Evolutionary conservation across 2,888 invertebrate genomes (phyloP).

Genomic region (Furcula furcula): DNA sequence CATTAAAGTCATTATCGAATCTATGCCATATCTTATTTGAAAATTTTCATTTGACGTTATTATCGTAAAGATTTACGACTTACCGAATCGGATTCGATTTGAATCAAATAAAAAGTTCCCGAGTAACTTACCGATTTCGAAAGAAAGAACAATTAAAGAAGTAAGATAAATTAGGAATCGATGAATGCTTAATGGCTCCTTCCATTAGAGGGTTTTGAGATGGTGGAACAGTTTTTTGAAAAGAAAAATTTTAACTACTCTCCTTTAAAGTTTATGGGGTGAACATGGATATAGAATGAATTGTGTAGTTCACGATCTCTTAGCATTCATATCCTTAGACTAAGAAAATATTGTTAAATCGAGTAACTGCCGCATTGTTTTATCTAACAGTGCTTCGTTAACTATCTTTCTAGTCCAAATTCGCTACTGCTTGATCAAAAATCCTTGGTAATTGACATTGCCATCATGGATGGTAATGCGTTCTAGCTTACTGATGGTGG

Average conservation of each 20-base stretch:
- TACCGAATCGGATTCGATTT: conserved; percentile 53
- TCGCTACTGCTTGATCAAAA: no score
- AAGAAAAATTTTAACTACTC: conserved; percentile 65
- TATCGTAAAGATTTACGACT: conserved; percentile 56
- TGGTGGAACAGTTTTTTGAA: conserved; percentile 54
- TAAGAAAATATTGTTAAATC: no score
- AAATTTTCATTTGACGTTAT: conserved; percentile 27
- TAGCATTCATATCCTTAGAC: no score
- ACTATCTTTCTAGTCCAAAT: no score
- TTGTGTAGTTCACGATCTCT: conserved; percentile 29
- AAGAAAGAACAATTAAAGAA: conserved; percentile 69
- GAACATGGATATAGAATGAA: conserved; percentile 31
- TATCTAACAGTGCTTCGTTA: no score
- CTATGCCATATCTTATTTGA: conserved; percentile 29
- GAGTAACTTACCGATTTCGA: conserved; percentile 57
- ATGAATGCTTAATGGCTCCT: conserved; percentile 75
- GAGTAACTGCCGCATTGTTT: no score
- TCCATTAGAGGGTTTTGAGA: conserved; percentile 75
- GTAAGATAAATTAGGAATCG: conserved; percentile 76
- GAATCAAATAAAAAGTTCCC: conserved; percentile 51
- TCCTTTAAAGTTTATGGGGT: conserved; percentile 55
- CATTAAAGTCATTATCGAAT: conserved; percentile 26
- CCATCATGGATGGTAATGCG: no score
- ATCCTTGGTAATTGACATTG: no score
- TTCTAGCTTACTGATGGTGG: no score